Evolutionary conservation across 2,113 vertebrate genomes (phyloP).

Genomic region (Erpornis zantholeuca): DNA sequence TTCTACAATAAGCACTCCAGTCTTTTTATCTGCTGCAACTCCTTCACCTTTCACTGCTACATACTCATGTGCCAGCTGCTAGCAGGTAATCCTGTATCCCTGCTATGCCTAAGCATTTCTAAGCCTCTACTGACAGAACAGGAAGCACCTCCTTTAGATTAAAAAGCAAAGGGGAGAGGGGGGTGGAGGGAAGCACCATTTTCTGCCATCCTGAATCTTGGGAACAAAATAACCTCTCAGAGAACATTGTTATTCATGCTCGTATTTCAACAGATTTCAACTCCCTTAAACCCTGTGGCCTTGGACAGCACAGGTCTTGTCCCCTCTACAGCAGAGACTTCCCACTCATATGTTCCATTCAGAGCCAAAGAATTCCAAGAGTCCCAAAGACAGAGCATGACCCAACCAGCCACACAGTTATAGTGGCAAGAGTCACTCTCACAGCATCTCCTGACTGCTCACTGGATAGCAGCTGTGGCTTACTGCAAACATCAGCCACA

Average conservation of each 20-base stretch:
- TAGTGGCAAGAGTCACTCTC: fast-evolving
- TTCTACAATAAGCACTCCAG: neutral
- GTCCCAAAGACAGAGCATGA: neutral
- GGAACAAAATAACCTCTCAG: neutral
- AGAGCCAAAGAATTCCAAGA: neutral
- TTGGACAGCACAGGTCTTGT: neutral
- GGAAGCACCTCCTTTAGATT: neutral
- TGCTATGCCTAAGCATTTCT: neutral
- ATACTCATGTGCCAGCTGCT: neutral
- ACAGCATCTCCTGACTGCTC: neutral
- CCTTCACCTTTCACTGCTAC: neutral
- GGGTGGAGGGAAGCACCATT: fast-evolving
- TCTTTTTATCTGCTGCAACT: neutral
- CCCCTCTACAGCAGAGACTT: neutral
- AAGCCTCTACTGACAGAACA: neutral
- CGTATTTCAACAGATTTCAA: neutral
- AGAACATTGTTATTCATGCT: neutral
- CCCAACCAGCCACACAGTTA: neutral
- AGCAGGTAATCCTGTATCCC: neutral
- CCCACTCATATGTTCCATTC: neutral
- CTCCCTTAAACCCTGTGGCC: neutral
- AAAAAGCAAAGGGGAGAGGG: neutral
- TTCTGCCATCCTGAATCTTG: neutral
- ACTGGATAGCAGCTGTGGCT: neutral
- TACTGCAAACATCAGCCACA: neutral